Percentiles rank a stretch among this genome's conserved stretches.
These are phyloP conservation scores for Babyrousa celebensis DNA, from an alignment of 2,797 vertebrate genomes.

Conservation along the genomic window DNA sequence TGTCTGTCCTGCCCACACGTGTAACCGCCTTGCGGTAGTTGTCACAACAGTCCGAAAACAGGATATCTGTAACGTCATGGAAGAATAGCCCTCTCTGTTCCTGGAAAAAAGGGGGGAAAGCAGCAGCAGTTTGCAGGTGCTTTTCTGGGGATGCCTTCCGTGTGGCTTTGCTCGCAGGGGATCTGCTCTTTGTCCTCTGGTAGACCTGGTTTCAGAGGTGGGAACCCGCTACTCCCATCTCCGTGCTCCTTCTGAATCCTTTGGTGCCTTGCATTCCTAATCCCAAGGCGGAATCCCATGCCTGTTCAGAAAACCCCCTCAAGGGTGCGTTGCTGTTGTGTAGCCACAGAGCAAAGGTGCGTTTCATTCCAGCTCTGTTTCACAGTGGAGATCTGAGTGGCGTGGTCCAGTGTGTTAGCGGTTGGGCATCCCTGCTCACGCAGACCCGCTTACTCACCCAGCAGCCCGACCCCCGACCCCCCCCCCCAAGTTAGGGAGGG, in stretches of 20 bases:
- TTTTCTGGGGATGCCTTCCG: background rate
- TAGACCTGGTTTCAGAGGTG: background rate
- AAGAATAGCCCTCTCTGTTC: background rate
- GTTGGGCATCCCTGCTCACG: background rate
- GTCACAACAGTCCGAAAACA: background rate
- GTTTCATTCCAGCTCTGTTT: constrained; percentile 74
- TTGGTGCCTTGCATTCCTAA: constrained; percentile 77
- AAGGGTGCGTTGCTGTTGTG: background rate
- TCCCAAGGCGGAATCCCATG: constrained; percentile 52
- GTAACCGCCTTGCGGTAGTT: too few species aligned
- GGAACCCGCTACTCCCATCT: background rate
- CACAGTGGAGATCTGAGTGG: background rate
- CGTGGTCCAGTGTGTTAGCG: background rate
- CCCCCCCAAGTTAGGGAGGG: background rate
- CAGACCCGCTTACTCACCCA: too few species aligned
- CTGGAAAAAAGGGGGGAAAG: background rate
- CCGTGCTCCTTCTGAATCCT: constrained; percentile 61
- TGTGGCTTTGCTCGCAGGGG: background rate
- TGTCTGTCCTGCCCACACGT: background rate
- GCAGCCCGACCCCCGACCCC: background rate
- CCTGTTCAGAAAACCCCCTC: constrained; percentile 80
- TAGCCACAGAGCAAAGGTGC: constrained; percentile 83
- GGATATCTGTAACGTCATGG: background rate
- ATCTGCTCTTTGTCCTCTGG: background rate
- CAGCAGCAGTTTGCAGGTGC: background rate